Evolutionary conservation across 2,888 invertebrate species (phyloP).

Genomic region (Cabera pusaria): DNA sequence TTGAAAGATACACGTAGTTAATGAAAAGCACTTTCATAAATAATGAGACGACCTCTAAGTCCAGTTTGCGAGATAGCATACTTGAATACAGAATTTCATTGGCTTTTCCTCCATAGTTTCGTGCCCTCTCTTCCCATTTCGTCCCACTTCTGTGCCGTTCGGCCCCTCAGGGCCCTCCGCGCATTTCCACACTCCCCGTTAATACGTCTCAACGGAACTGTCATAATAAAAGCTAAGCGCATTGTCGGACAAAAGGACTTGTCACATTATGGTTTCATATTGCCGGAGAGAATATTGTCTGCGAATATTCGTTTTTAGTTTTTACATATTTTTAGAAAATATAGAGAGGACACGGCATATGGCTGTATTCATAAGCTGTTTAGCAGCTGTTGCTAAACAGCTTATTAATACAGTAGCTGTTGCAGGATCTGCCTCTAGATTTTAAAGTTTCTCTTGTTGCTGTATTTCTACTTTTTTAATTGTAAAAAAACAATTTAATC

Average conservation of each 20-base stretch:
- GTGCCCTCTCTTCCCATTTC: constrained; percentile 19
- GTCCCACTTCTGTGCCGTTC: constrained; percentile 15
- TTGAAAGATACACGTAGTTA: constrained; percentile 9
- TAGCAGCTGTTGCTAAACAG: too few relatives aligned
- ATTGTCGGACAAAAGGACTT: constrained; percentile 38
- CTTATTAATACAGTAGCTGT: too few relatives aligned
- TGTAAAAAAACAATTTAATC: too few relatives aligned
- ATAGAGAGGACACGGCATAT: too few relatives aligned
- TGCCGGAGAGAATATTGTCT: too few relatives aligned
- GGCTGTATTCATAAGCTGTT: too few relatives aligned
- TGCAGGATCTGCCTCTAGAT: too few relatives aligned
- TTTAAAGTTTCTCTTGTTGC: too few relatives aligned
- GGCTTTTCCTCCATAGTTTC: constrained; percentile 6
- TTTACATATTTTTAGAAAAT: too few relatives aligned
- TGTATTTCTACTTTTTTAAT: too few relatives aligned
- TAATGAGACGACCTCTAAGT: constrained; percentile 1
- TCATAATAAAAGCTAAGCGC: constrained; percentile 43
- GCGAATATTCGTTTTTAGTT: too few relatives aligned
- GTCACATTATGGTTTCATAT: constrained; percentile 22
- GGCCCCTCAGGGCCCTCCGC: constrained; percentile 20
- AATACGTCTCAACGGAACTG: constrained; percentile 34
- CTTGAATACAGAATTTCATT: constrained; percentile 7
- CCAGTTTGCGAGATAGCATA: not conserved
- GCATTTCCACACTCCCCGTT: constrained; percentile 26
- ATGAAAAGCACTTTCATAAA: constrained; percentile 9